Evolutionary conservation across 2,113 vertebrate species (phyloP).

Genomic region (Tyrannus savana): DNA sequence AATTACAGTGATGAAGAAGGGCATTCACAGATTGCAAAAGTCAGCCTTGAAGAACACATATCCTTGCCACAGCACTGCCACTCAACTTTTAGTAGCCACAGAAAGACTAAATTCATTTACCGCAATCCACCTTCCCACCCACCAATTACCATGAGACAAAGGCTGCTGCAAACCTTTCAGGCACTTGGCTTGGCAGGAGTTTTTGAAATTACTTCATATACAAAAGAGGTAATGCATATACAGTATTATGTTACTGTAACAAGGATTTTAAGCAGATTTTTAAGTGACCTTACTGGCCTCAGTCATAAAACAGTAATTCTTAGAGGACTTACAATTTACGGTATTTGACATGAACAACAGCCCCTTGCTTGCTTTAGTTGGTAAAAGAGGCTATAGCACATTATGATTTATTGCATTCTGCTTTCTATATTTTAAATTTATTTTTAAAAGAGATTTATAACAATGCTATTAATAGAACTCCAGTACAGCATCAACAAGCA

Average conservation of each 20-base stretch:
- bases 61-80: neutral
- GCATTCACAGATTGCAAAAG: neutral
- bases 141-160: neutral
- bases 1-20: neutral
- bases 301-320: neutral
- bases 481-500: neutral
- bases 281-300: neutral
- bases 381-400: neutral
- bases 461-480: neutral
- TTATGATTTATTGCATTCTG: neutral
- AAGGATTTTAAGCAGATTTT: neutral
- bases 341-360: neutral
- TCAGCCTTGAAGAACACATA: neutral
- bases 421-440: neutral
- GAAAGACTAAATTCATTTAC: neutral
- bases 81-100: neutral
- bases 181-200: neutral
- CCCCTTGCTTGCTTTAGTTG: neutral
- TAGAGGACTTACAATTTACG: neutral
- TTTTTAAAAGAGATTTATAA: neutral
- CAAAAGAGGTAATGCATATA: neutral
- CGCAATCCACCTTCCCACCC: neutral
- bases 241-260: conserved; percentile 3
- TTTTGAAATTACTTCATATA: neutral
- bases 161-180: neutral